Base-by-base conservation (phyloP, 2,888 invertebrate species). In the Cheilosia urbana region DNA sequence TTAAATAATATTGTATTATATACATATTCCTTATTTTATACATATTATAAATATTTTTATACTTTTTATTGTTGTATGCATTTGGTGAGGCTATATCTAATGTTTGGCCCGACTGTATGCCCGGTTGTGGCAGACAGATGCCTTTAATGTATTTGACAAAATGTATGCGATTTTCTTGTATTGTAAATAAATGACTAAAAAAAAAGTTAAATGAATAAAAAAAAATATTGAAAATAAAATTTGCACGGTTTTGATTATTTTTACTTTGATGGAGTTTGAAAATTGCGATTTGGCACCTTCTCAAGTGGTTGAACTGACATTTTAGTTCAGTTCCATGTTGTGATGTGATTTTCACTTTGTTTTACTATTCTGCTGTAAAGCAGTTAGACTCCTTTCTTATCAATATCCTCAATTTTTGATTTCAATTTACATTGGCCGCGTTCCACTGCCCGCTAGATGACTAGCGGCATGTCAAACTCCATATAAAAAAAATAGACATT, bases 1-100 rank as follows among this genome's bases (percentile, higher is more conserved):
- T 90, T 91, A 90, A 90, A 90, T 83, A 75, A 84, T 37, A 37
- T 85, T 87, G 82, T 87, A 84, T 83, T 87, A 82, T 87, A 83
- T 87, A 79, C 84, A 80, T 75, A 69, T 83, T 84, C 77, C 73
- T 79, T 79, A 71, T 75, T 71, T 69, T 83, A 79, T 79, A 57
- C 42, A 55, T 21, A 53, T n/a, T 81, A 71, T 73, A 84, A 73
- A 71, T 79, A 63, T 78, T 81, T 81, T 57, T 69, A 65, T 73
- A 65, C 66, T 68, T 81, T 73, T 60, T 53, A 68, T 68, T 68
- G 34, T 63, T 62, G 75, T 66, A 69, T 83, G 63, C 78, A 63
- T 78, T 66, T 21, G 68, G 79, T 68, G 60, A 85, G 87, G 77
- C 42, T 76, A 63, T 66, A 63, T 66, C 49, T 73, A 55, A 68